Percentiles rank a stretch among this genome's conserved stretches.
phyloP scores from a whole-genome alignment of 2,113 vertebrate species.

The Otus sunia region DNA sequence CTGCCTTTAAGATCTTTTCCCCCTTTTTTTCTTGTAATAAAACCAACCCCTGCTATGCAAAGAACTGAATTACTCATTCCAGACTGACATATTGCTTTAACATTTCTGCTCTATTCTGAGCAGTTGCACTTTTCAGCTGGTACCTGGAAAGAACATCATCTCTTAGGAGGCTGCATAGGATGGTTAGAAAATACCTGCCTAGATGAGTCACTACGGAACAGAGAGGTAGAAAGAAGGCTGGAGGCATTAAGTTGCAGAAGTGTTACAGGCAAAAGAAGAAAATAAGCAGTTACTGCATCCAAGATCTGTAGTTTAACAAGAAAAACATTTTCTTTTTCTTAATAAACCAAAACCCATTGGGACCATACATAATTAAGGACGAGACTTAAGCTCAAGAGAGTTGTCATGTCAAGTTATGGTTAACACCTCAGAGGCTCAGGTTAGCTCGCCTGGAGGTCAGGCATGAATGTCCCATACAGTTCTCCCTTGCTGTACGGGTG shows the following conservation, averaged over 20 bases:
- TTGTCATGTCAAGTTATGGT: not conserved
- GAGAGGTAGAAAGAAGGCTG: not conserved
- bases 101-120: constrained; percentile 46
- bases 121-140: constrained; percentile 32
- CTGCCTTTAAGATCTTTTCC: not conserved
- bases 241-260: not conserved
- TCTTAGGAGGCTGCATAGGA: constrained; percentile 17
- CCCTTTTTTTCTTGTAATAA: not conserved
- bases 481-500: not conserved
- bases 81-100: constrained; percentile 33
- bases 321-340: not conserved
- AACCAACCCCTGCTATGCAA: not conserved
- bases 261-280: not conserved
- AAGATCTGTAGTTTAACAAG: not conserved
- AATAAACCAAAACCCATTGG: not conserved
- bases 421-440: not conserved
- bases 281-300: not conserved
- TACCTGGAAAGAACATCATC: constrained; percentile 34
- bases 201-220: constrained; percentile 23
- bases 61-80: constrained; percentile 18
- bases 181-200: constrained; percentile 55
- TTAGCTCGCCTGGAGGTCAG: not conserved
- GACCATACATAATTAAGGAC: not conserved
- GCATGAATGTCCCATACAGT: not conserved
- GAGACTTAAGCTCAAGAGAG: not conserved